Evolutionary conservation across 1,140 invertebrate species (phyloP).

Genomic region (Elymnias hypermnestra): DNA sequence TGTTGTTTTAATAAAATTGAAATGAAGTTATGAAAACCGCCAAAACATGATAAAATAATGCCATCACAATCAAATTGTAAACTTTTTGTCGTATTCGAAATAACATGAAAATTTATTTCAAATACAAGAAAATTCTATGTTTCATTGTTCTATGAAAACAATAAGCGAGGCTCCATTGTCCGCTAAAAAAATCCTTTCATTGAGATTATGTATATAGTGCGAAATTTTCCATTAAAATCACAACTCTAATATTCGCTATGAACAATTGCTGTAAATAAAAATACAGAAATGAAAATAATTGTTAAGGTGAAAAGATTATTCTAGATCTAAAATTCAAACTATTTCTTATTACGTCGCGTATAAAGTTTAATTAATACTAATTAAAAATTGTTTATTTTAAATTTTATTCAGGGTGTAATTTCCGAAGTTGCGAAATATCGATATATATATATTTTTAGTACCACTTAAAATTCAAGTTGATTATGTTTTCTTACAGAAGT

Average conservation of each 20-base stretch:
- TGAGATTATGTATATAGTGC: conserved; percentile 22
- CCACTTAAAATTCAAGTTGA: no score
- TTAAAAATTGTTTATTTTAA: background rate
- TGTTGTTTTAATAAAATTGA: no score
- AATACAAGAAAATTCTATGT: conserved; percentile 25
- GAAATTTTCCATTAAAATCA: conserved; percentile 26
- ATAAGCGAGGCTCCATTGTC: conserved; percentile 29
- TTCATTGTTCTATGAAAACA: conserved; percentile 33
- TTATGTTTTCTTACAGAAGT: conserved; percentile 7
- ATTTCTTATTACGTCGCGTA: no score
- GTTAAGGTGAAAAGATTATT: background rate
- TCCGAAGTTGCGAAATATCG: no score
- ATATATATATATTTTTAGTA: background rate
- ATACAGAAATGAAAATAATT: background rate
- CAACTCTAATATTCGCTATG: conserved; percentile 19
- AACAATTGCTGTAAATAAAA: conserved; percentile 9
- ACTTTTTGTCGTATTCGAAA: conserved; percentile 12
- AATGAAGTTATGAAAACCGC: no score
- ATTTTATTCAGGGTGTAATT: no score
- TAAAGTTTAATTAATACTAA: no score
- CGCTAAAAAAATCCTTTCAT: conserved; percentile 27
- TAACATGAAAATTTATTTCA: conserved; percentile 24
- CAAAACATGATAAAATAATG: no score
- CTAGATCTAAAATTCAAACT: no score
- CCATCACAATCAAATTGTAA: no score